phyloP scores from a whole-genome alignment of 2,113 vertebrate species.

The Catagonus wagneri region DNA sequence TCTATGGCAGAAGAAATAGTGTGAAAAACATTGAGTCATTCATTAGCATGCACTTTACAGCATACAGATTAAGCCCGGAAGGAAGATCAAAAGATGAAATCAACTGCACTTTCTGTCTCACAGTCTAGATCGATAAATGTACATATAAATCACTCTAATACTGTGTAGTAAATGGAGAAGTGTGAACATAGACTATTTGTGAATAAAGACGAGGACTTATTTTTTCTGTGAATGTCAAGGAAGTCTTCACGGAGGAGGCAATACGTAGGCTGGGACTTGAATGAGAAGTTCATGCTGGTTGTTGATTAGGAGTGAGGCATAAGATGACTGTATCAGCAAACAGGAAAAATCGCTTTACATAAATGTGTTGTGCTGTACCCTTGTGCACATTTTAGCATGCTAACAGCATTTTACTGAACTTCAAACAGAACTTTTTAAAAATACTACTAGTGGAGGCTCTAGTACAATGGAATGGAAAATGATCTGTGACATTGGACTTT shows the following conservation, averaged over 20 bases:
- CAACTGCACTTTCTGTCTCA: background rate
- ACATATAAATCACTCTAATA: background rate
- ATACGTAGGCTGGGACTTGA: background rate
- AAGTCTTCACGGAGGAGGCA: background rate
- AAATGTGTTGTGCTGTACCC: background rate
- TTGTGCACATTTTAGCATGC: background rate
- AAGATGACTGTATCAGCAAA: background rate
- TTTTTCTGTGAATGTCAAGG: background rate
- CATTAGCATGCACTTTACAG: background rate
- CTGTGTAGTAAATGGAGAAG: background rate
- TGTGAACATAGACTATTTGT: background rate
- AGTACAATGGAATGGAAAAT: slow-evolving; percentile 25
- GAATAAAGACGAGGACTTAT: background rate
- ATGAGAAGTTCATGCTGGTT: background rate
- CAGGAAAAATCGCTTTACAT: background rate
- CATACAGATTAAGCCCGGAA: background rate
- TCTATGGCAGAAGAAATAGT: background rate
- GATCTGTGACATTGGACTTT: background rate
- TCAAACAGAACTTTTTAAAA: slow-evolving; percentile 25
- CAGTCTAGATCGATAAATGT: background rate
- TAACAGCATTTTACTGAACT: background rate
- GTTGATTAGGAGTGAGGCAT: background rate
- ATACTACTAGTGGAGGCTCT: background rate
- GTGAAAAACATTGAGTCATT: background rate
- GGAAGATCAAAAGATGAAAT: background rate